Conservation (phyloP, 2,113 vertebrate genomes). For the Bufo bufo region DNA sequence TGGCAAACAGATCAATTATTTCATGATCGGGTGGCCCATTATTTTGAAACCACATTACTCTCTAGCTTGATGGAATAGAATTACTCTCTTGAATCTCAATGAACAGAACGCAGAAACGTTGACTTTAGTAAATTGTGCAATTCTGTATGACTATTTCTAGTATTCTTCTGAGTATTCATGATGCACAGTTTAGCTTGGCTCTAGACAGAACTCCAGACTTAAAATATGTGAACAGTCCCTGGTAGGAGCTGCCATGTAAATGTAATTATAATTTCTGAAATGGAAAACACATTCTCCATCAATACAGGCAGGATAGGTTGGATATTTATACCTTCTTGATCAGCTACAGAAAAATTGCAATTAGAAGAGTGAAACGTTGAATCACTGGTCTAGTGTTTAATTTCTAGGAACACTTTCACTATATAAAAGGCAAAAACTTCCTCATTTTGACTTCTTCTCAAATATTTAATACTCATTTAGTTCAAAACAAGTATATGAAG, state of each 20-base stretch:
- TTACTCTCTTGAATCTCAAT: background rate
- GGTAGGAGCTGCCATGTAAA: conserved; percentile 4
- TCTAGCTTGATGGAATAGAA: conserved; percentile 20
- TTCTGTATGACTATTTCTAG: background rate
- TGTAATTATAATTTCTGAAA: conserved; percentile 9
- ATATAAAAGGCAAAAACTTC: too few species aligned
- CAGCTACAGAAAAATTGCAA: background rate
- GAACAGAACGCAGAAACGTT: background rate
- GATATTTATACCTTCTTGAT: background rate
- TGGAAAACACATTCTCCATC: background rate
- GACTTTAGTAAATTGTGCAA: conserved; percentile 27
- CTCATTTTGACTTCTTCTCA: too few species aligned
- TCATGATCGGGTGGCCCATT: conserved; percentile 39
- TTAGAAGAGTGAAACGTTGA: background rate
- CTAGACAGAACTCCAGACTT: background rate
- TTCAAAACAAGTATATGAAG: too few species aligned
- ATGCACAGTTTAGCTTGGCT: conserved; percentile 13
- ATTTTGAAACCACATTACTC: conserved; percentile 34
- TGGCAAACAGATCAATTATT: conserved; percentile 25
- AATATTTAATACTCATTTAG: too few species aligned
- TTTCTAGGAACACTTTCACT: background rate
- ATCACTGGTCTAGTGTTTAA: background rate
- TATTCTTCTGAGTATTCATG: conserved; percentile 13
- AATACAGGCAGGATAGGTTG: background rate
- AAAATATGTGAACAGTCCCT: conserved; percentile 2